phyloP scores from a whole-genome alignment of 2,888 invertebrate species.

The Clistopyga incitator region DNA sequence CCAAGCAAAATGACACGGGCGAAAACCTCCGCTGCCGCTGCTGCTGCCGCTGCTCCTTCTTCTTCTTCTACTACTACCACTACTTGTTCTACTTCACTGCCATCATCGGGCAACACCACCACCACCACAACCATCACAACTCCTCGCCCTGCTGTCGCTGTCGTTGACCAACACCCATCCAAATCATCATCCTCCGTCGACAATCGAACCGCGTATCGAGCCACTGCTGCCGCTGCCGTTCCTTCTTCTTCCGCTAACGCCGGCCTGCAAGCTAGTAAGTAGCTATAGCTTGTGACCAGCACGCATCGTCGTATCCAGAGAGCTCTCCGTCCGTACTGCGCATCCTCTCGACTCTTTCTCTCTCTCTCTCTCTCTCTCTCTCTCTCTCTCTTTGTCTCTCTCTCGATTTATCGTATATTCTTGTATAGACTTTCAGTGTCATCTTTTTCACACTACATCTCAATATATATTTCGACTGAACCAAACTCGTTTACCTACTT shows the following conservation, averaged over 20 bases:
- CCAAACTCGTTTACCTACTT: neutral
- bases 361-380: constrained; percentile 4
- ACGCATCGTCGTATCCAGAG: constrained; percentile 43
- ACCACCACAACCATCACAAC: constrained; percentile 49
- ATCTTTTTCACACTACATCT: constrained; percentile 1
- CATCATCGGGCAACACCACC: constrained; percentile 56
- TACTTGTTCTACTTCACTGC: constrained; percentile 69
- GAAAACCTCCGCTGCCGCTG: constrained; percentile 69
- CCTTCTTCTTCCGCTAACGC: constrained; percentile 73
- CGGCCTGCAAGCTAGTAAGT: constrained; percentile 83
- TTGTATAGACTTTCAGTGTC: neutral
- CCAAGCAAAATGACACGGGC: neutral
- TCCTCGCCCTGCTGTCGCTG: constrained; percentile 59
- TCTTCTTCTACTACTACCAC: constrained; percentile 76
- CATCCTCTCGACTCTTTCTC: constrained; percentile 26
- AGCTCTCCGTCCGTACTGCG: constrained; percentile 27
- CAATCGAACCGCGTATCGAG: constrained; percentile 81
- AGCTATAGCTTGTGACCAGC: constrained; percentile 74
- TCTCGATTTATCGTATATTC: constrained; percentile 12
- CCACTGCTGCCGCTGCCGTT: constrained; percentile 72
- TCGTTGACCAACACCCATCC: constrained; percentile 76
- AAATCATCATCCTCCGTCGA: constrained; percentile 80
- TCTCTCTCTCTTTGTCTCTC: constrained; percentile 17
- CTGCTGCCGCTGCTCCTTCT: constrained; percentile 75
- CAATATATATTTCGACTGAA: neutral